These are phyloP conservation scores for Apteryx owenii DNA, from an alignment of 2,113 vertebrate genomes.

Conservation along the genomic window DNA sequence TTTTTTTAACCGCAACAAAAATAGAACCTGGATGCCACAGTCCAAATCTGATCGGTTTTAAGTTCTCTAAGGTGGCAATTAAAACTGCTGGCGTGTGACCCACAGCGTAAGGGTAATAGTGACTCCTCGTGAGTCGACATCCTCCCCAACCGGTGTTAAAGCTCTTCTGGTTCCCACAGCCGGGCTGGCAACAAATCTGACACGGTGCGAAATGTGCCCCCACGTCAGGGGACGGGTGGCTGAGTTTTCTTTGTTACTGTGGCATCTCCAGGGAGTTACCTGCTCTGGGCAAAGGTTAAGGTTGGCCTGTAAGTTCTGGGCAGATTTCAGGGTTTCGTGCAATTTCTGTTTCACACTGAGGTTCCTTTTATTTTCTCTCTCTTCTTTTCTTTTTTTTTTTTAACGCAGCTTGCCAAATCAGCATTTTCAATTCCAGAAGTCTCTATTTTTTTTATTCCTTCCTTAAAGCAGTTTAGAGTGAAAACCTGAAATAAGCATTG, in stretches of 20 bases:
- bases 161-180: not conserved
- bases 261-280: not conserved
- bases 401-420: not conserved
- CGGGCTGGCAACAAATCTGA: not conserved
- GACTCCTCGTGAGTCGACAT: rapidly evolving
- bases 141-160: not conserved
- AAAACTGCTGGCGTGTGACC: not conserved
- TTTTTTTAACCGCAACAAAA: not conserved
- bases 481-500: not conserved
- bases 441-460: not conserved
- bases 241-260: not conserved
- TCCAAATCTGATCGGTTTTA: not conserved
- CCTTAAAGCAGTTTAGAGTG: not conserved
- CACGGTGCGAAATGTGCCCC: not conserved
- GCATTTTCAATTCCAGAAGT: not conserved
- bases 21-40: rapidly evolving
- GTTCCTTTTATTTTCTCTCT: not conserved
- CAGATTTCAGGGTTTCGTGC: not conserved
- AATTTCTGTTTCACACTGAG: not conserved
- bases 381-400: not conserved
- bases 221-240: not conserved
- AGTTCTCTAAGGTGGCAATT: not conserved
- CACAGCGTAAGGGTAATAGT: not conserved
- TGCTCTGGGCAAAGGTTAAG: not conserved
- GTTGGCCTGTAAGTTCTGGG: not conserved